phyloP scores from a whole-genome alignment of 2,888 invertebrate genomes.

The Cordilura impudica region DNA sequence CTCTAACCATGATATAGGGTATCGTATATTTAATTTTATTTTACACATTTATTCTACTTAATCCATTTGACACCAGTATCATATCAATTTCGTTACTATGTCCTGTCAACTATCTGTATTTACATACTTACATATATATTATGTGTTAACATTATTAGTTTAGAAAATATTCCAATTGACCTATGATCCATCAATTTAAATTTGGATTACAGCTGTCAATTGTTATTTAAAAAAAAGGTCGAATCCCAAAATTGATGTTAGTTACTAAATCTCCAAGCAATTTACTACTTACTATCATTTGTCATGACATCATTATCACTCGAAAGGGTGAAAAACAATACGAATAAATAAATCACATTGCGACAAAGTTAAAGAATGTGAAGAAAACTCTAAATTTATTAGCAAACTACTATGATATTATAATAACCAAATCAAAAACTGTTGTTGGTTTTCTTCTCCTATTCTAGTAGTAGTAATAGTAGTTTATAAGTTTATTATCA shows the following conservation, averaged over 20 bases:
- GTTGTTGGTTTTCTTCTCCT: too few species aligned
- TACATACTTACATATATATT: too few species aligned
- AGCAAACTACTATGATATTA: not conserved
- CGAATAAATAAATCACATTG: not conserved
- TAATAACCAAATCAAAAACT: too few species aligned
- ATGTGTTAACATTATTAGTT: too few species aligned
- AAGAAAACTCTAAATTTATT: not conserved
- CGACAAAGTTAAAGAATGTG: not conserved
- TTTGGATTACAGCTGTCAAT: not conserved
- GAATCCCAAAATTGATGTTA: not conserved
- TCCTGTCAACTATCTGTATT: too few species aligned
- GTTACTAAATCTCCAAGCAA: not conserved
- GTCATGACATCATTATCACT: not conserved
- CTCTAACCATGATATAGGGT: too few species aligned
- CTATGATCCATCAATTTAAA: not conserved
- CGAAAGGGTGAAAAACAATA: not conserved
- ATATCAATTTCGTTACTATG: too few species aligned
- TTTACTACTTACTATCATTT: not conserved
- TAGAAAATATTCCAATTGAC: not conserved
- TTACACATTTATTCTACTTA: too few species aligned
- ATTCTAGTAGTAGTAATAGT: too few species aligned
- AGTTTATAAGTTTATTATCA: too few species aligned
- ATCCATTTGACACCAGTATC: too few species aligned
- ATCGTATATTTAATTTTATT: too few species aligned
- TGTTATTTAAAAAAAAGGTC: not conserved